phyloP scores from a whole-genome alignment of 1,140 invertebrate species.

The Zaprionus davidi region DNA sequence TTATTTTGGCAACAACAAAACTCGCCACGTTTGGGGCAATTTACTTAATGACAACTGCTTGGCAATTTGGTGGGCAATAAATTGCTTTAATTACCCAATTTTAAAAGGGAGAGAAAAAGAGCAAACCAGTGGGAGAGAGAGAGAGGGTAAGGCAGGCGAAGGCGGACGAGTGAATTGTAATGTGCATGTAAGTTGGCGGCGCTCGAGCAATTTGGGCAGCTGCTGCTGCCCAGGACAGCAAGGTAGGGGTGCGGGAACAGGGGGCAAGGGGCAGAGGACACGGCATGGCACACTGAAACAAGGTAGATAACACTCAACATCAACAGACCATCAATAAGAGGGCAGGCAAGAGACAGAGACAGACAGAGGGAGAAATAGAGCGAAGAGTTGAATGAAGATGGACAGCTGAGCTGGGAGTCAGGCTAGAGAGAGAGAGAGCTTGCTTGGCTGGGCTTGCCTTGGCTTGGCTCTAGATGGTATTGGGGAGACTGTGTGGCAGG shows the following conservation, averaged over 20 bases:
- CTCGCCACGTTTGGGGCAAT: constrained; percentile 30
- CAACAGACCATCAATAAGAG: constrained; percentile 76
- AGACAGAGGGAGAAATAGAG: constrained; percentile 8
- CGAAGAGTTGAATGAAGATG: constrained; percentile 51
- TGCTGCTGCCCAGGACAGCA: constrained; percentile 34
- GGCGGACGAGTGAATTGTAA: constrained; percentile 53
- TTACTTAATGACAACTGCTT: constrained; percentile 72
- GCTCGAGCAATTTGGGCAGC: constrained; percentile 58
- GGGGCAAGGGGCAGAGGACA: neutral
- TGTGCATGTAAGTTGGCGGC: constrained; percentile 66
- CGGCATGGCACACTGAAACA: constrained; percentile 44
- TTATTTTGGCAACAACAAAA: constrained; percentile 32
- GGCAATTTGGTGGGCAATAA: constrained; percentile 67
- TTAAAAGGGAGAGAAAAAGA: constrained; percentile 50
- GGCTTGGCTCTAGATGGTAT: no score
- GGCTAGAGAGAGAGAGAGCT: neutral
- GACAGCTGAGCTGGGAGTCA: constrained; percentile 37
- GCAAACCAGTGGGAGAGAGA: neutral
- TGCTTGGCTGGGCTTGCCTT: neutral
- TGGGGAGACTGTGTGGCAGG: no score
- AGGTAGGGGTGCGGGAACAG: neutral
- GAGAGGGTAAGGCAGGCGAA: neutral
- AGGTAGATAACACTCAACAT: constrained; percentile 78
- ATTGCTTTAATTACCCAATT: constrained; percentile 82
- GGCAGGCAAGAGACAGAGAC: no score